Base-by-base conservation (phyloP, 1,140 invertebrate species). In the Aphaenogaster floridana region DNA sequence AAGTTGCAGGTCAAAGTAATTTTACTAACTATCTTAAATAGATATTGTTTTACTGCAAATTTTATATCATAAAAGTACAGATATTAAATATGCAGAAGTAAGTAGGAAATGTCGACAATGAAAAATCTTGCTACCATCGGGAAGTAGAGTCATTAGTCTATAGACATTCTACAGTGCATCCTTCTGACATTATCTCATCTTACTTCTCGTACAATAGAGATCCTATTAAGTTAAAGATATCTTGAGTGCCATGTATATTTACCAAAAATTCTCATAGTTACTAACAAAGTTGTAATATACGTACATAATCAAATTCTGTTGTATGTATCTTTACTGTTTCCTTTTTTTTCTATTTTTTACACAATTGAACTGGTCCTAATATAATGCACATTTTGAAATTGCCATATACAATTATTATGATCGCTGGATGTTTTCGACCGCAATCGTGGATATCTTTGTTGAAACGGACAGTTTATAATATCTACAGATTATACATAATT, bases 351-450 rank as follows among this genome's bases (percentile, higher is more conserved):
- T 59, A 21, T 59, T 59, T 4, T 4, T 59, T 28, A 28, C 57
- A 1, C n/a, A 13, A 11, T 68, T 63, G 5, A 48, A 28, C 80
- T 3, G n/a, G 63, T 61, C 1, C 42, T 45, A 8, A 57, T 80
- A 8, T 21, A 15, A 89, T 88, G 87, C 42, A 21, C 4, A 5
- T 76, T 36, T 4, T 89, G 15, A 54, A 9, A 61, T 48, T 34
- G 39, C 66, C 69, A 13, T 48, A 48, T n/a, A 4, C 8, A 34
- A 17, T 88, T 34, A n/a, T 86, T 4, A 59, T 28, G 2, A 5
- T 86, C 6, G 68, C 74, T 36, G 88, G 88, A 1, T 89, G 86
- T 2, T 64, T 42, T 8, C 86, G 61, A 42, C 78, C 86, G 0
- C 1, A 8, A 3, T 78, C 63, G 3, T 88, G 86, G 88, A 63